phyloP scores from a whole-genome alignment of 2,113 vertebrate genomes.

The Strix uralensis region DNA sequence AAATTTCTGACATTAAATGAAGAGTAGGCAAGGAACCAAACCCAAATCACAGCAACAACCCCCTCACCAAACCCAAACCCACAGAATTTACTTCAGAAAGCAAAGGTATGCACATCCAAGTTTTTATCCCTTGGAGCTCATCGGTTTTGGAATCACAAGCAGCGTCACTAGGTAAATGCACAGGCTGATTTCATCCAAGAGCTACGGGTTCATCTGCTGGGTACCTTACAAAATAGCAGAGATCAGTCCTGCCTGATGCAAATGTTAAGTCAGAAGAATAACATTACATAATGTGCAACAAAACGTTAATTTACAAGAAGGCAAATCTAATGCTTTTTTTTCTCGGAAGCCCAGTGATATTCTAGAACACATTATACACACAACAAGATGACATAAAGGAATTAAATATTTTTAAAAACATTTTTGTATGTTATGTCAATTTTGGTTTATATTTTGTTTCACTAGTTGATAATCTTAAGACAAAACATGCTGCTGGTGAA shows the following conservation, averaged over 20 bases:
- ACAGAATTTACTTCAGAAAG: neutral
- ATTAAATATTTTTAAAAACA: neutral
- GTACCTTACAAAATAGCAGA: neutral
- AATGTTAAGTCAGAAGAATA: neutral
- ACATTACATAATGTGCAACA: neutral
- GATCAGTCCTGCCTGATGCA: slow-evolving; percentile 4
- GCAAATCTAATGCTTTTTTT: neutral
- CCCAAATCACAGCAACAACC: neutral
- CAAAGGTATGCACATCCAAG: neutral
- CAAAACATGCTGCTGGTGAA: neutral
- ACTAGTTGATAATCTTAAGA: neutral
- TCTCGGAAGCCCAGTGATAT: neutral
- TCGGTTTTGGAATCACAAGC: neutral
- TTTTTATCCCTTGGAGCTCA: neutral
- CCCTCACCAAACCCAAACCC: neutral
- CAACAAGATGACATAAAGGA: neutral
- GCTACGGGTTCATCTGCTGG: neutral
- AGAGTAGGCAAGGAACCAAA: neutral
- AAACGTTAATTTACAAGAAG: neutral
- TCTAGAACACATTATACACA: neutral
- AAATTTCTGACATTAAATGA: neutral
- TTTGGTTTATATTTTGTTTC: neutral
- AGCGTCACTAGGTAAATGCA: neutral
- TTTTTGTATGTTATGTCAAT: neutral
- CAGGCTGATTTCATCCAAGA: neutral